A percentile compares a stretch with the other conserved stretches of the same genome.
Conservation (phyloP, 2,797 vertebrate genomes). For the Microtus agrestis region DNA sequence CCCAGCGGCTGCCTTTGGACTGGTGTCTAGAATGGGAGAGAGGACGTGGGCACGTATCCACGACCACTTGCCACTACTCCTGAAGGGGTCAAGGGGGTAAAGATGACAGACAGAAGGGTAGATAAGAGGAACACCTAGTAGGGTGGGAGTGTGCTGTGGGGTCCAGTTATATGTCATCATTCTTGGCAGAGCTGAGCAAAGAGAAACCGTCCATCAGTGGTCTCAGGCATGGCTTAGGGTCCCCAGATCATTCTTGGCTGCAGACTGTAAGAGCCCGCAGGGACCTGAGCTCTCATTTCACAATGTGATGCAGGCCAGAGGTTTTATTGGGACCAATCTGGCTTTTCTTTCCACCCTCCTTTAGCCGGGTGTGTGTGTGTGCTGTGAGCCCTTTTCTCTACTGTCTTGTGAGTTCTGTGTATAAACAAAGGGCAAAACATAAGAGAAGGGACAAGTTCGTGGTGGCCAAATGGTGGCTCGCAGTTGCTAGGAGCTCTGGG, state of each 20-base stretch:
- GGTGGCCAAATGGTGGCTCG: not conserved
- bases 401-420: not conserved
- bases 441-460: not conserved
- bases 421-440: not conserved
- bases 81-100: not conserved
- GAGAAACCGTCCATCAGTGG: not conserved
- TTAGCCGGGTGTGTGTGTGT: not conserved
- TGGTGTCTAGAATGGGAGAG: not conserved
- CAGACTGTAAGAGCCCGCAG: not conserved
- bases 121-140: not conserved
- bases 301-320: not conserved
- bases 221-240: not conserved
- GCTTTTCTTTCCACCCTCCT: not conserved
- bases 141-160: not conserved
- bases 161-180: not conserved
- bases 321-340: not conserved
- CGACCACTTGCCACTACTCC: not conserved
- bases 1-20: not conserved
- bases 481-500: not conserved
- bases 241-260: not conserved
- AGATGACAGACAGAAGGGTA: not conserved
- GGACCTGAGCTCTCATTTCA: not conserved
- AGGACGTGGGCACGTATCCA: not conserved
- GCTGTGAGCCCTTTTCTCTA: not conserved
- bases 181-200: not conserved